Base-by-base conservation (phyloP, 2,888 invertebrate species). In the Pyrochroa serraticornis region DNA sequence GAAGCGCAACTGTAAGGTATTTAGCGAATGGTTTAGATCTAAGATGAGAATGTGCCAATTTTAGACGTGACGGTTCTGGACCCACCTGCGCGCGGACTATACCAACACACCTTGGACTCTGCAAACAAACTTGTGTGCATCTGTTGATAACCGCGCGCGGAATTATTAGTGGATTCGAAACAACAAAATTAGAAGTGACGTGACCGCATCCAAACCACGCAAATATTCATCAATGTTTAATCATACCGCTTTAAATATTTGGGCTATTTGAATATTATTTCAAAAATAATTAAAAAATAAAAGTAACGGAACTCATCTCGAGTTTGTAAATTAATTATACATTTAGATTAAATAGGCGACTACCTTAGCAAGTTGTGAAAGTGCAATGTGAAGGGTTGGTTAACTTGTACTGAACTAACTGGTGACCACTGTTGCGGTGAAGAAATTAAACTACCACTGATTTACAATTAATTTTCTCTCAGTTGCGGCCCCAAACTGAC, bases 181-280 rank as follows among this genome's bases (percentile, higher is more conserved):
- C 22, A 47, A 44, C 46, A 51, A 54, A 58, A 54, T 58, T 58
- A 58, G 58, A 53, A 34, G 48, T 58, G 58, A 58, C 44, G 48
- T 58, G 54, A 58, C 44, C 34, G 31, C 10, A 14, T 10, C 39
- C 12, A 22, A 22, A 22, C 22, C 22, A 22, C 22, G 22, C 22
- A 22, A 22, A 22, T 22, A 22, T 22, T 22, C 22, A 22, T 22
- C 22, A 22, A 22, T 22, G 3, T n/a, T n/a, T n/a, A n/a, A n/a
- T 3, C 22, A 22, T 5, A 14, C 6, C 30, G 1, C 30, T 22
- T 36, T 10, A 3, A 2, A 36, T 38, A 38, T 38, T 7, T 14
- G n/a, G 9, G 8, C 7, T 9, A 38, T 38, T 10, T 3, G 8
- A 38, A 8, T 6, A 22, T 10, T 42, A 42, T 22, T 14, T 7